Evolutionary conservation across 2,888 invertebrate species (phyloP), one percentile per base, ranked within the genome.

Genomic region (Cenopis cana): DNA sequence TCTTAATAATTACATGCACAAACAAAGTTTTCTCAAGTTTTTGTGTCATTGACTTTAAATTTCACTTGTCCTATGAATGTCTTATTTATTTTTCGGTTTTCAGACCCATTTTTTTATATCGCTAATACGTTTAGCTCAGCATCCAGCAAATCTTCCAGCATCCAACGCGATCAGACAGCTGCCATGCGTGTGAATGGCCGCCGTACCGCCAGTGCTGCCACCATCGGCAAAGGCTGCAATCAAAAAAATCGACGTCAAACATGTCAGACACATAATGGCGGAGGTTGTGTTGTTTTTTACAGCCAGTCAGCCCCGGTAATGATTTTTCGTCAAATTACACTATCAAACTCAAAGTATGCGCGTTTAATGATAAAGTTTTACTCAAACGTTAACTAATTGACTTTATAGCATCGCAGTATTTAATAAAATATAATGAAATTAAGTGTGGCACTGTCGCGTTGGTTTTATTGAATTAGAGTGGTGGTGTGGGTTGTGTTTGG

Each of bases 241-340:
- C 81, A 82, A 85, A 86, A 86, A 87, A 88, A 89, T 89, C 88
- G 88, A 89, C 89, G 89, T 89, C 89, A 89, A 85, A 85, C 85
- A 87, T 72, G 82, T 86, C 82, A 83, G 78, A 77, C 86, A 84
- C 83, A 76, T 91, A 91, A 91, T 91, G 91, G 91, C 91, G 91
- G 89, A 87, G 88, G 83, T 81, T 84, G 84, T 89, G 83, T 89
- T 90, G 82, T 87, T 87, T 87, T 86, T 83, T 78, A 81, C 78
- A 71, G 76, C 72, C 74, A 79, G 78, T 76, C 79, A 80, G 80
- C 80, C 82, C 80, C 82, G 79, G 82, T 85, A 79, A 85, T 84
- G 79, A 80, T 81, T 79, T 76, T 81, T 77, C 73, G 71, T 73
- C 77, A 76, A 82, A 76, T 66, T 74, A 66, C 66, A 49, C 74